These are phyloP conservation scores for Ophthalmolycus amberensis DNA, from an alignment of 2,113 vertebrate genomes.

Conservation along the genomic window DNA sequence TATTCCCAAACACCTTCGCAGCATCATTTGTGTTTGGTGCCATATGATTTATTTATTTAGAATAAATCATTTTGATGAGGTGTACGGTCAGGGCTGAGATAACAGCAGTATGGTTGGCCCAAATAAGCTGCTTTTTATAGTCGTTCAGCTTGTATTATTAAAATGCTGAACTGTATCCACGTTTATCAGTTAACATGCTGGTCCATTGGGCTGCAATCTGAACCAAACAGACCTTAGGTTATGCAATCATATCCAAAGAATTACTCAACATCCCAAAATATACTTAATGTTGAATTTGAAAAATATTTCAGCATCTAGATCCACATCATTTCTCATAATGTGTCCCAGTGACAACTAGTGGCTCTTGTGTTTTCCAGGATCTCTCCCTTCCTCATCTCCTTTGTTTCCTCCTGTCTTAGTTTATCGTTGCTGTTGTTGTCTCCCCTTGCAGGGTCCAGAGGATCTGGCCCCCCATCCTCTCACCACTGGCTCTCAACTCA, in stretches of 20 bases:
- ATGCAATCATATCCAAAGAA: background rate
- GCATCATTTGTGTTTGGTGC: background rate
- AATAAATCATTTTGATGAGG: background rate
- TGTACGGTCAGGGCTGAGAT: background rate
- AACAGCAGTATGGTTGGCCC: background rate
- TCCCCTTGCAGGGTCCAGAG: slow-evolving; percentile 88
- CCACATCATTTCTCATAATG: slow-evolving; percentile 11
- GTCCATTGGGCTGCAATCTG: background rate
- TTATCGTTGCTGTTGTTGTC: slow-evolving; percentile 87
- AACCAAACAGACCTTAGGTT: background rate
- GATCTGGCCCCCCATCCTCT: slow-evolving; percentile 85
- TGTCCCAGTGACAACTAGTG: slow-evolving; percentile 33
- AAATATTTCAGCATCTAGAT: background rate
- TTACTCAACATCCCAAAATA: background rate
- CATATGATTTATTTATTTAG: background rate
- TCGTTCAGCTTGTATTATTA: background rate
- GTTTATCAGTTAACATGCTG: background rate
- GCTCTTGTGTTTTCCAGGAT: slow-evolving; percentile 54
- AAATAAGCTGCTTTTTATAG: background rate
- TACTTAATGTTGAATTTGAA: background rate
- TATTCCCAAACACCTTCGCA: background rate
- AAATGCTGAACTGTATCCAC: background rate
- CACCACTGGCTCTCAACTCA: slow-evolving; percentile 87
- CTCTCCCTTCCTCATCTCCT: slow-evolving; percentile 54
- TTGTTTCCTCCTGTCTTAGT: slow-evolving; percentile 78